Evolutionary conservation across 2,797 vertebrate genomes (phyloP).

Genomic region (Valencia hispanica): DNA sequence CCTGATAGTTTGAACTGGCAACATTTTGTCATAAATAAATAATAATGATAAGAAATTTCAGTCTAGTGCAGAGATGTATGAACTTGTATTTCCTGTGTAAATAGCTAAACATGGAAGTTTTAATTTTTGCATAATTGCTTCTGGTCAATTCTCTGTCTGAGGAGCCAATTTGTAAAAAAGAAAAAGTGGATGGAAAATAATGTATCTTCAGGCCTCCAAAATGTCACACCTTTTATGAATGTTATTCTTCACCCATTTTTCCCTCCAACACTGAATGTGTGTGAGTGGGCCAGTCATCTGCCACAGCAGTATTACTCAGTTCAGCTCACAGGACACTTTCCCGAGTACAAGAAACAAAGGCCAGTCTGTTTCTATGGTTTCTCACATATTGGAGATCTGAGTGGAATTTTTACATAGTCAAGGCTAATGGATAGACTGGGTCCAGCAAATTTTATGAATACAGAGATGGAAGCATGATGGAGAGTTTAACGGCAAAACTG

Average conservation of each 20-base stretch:
- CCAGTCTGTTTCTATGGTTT: constrained; percentile 79
- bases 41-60: neutral
- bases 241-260: constrained; percentile 57
- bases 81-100: constrained; percentile 8
- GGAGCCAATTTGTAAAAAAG: constrained; percentile 48
- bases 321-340: constrained; percentile 73
- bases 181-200: constrained; percentile 52
- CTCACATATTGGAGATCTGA: constrained; percentile 71
- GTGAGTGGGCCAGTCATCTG: constrained; percentile 74
- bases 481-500: constrained; percentile 19
- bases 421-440: constrained; percentile 57
- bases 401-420: constrained; percentile 66
- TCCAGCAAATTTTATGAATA: constrained; percentile 57
- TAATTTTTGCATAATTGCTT: constrained; percentile 13
- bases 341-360: constrained; percentile 74
- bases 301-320: constrained; percentile 72
- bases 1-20: neutral
- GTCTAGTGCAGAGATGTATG: neutral
- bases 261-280: constrained; percentile 49
- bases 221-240: constrained; percentile 71
- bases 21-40: neutral
- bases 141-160: constrained; percentile 16
- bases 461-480: constrained; percentile 33
- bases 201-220: constrained; percentile 49
- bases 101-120: constrained; percentile 6